These are phyloP conservation scores for Bubo scandiacus DNA, from an alignment of 2,113 vertebrate genomes.

Conservation along the genomic window DNA sequence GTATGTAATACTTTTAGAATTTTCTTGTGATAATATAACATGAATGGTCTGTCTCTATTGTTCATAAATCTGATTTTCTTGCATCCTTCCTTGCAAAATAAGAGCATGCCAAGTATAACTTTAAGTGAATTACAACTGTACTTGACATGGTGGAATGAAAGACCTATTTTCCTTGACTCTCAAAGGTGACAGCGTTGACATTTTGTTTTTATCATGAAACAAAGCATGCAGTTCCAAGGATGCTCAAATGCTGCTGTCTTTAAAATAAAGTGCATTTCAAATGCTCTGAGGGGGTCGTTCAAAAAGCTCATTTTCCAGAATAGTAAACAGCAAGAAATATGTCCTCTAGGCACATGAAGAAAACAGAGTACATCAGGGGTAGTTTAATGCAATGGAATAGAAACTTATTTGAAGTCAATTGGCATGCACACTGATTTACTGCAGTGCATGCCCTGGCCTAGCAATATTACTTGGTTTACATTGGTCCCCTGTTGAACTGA, in stretches of 20 bases:
- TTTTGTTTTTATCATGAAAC: slow-evolving; percentile 6
- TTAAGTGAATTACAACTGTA: neutral
- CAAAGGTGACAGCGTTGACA: neutral
- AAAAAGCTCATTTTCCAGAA: slow-evolving; percentile 21
- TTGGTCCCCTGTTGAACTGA: neutral
- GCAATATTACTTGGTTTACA: neutral
- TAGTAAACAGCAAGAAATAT: neutral
- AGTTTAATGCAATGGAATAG: neutral
- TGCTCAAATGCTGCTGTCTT: neutral
- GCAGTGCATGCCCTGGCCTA: neutral
- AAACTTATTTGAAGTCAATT: neutral
- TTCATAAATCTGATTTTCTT: neutral
- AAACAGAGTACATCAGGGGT: neutral
- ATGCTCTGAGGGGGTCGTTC: neutral
- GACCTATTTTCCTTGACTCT: neutral
- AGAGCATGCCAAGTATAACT: neutral
- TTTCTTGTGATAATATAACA: neutral
- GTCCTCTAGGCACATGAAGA: neutral
- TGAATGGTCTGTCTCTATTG: neutral
- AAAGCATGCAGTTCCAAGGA: neutral
- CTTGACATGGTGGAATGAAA: neutral
- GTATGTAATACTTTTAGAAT: neutral
- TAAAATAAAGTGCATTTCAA: neutral
- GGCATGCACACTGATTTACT: neutral
- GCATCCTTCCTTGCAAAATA: neutral